Evolutionary conservation across 2,888 invertebrate species (phyloP), one percentile per base, ranked within the genome.

Genomic region (Macroteleia sp.): DNA sequence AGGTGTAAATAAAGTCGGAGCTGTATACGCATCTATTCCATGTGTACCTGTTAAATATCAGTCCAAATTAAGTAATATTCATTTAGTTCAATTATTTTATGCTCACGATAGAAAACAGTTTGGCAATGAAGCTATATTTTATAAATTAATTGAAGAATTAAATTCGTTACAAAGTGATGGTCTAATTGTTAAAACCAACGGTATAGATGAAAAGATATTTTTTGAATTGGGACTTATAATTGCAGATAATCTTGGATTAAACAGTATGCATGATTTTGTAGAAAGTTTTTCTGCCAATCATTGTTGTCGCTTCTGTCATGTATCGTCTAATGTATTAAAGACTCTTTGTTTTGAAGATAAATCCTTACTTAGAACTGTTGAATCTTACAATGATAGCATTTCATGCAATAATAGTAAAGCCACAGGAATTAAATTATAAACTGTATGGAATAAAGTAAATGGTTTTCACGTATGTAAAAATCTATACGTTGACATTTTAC

Each of bases 1-100:
- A n/a, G n/a, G n/a, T n/a, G n/a, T n/a, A n/a, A n/a, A n/a, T n/a
- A n/a, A n/a, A n/a, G n/a, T n/a, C n/a, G n/a, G n/a, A n/a, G 25
- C 22, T 32, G 32, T 42, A 5, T 59, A 59, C 16, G 16, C n/a
- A 12, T 44, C 57, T 3, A 12, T 44, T 20, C 42, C 28, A 9
- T 44, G 44, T 28, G 17, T n/a, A 1, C 57, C 57, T 0, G 17
- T 19, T 9, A n/a, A 19, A 16, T 44, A 20, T 6, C 4, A 5
- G 2, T 59, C 57, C 22, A 59, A 32, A 34, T 32, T 59, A 44
- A 28, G 16, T 17, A 32, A 44, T 14, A 59, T 59, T 19, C 32
- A 12, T 34, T 20, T 59, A 20, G 16, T 44, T 20, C 17, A 30
- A 9, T 32, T 59, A 10, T 59, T 59, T 44, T 42, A 20, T 19